Conservation (phyloP, 2,888 invertebrate species). For the Amblyteles armatorius region DNA sequence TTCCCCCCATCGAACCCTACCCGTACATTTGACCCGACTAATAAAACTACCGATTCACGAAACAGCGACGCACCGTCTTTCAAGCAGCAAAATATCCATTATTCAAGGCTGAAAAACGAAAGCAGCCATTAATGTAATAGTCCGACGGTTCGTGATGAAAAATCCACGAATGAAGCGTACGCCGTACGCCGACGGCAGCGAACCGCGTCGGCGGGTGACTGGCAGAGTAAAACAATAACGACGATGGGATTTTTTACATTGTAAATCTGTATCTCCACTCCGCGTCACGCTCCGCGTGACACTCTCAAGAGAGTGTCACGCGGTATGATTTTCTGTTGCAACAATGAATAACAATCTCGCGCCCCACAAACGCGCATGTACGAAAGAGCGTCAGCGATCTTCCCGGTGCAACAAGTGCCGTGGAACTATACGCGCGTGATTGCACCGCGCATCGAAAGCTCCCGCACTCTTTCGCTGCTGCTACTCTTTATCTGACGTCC, state of each 20-base stretch:
- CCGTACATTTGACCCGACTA: neutral
- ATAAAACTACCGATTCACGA: neutral
- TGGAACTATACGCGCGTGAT: conserved; percentile 47
- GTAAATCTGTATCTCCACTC: conserved; percentile 57
- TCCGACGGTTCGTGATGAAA: neutral
- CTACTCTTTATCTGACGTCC: conserved; percentile 51
- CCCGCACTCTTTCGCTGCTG: conserved; percentile 24
- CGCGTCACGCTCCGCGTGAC: no score
- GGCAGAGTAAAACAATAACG: conserved; percentile 3
- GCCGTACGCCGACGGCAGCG: neutral
- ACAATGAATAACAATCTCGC: conserved; percentile 45
- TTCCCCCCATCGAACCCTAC: neutral
- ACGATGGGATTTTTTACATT: conserved; percentile 32
- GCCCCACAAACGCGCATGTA: conserved; percentile 14
- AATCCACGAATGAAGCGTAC: neutral
- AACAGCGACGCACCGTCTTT: neutral
- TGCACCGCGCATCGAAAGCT: conserved; percentile 27
- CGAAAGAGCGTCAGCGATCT: conserved; percentile 39
- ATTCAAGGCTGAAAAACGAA: neutral
- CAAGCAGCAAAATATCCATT: neutral
- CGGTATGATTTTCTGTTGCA: conserved; percentile 40
- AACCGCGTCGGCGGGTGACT: neutral
- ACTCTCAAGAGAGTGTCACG: conserved; percentile 38
- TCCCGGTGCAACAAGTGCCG: conserved; percentile 64
- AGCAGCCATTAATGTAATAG: neutral